Evolutionary conservation across 2,113 vertebrate species (phyloP).

Genomic region (Bos taurus): DNA sequence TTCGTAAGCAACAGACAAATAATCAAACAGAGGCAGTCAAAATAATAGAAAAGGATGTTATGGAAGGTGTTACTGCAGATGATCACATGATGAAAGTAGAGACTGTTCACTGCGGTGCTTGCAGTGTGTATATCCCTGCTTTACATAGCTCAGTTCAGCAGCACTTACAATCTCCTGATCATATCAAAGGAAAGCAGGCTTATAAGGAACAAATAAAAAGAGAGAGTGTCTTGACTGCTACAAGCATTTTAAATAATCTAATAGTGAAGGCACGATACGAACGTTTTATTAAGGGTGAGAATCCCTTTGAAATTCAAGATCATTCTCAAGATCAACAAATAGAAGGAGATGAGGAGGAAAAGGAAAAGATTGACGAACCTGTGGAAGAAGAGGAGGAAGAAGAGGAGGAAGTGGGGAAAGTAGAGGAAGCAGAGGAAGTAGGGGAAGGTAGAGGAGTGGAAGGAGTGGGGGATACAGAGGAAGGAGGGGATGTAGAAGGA

Average conservation of each 20-base stretch:
- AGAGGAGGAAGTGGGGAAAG: conserved; percentile 23
- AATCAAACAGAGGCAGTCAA: conserved; percentile 81
- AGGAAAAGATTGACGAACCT: conserved; percentile 81
- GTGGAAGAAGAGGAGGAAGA: conserved; percentile 74
- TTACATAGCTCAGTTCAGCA: too few species aligned
- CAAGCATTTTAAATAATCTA: too few species aligned
- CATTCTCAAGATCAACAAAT: conserved; percentile 79
- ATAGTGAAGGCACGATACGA: too few species aligned
- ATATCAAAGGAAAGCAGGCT: too few species aligned
- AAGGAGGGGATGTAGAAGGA: conserved; percentile 59
- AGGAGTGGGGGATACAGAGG: background rate
- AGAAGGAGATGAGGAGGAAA: conserved; percentile 80
- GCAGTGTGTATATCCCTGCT: too few species aligned
- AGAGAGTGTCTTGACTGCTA: too few species aligned
- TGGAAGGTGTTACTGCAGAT: conserved; percentile 78
- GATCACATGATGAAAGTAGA: too few species aligned
- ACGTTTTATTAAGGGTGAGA: conserved; percentile 81
- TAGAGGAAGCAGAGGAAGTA: conserved; percentile 35
- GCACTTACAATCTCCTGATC: too few species aligned
- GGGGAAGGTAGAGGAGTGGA: conserved; percentile 44
- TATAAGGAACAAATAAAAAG: too few species aligned
- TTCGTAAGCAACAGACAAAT: conserved; percentile 84
- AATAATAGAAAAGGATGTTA: conserved; percentile 83
- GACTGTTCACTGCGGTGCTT: too few species aligned
- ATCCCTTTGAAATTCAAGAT: conserved; percentile 86